These are phyloP conservation scores for Melipona bicolor DNA, from an alignment of 2,888 invertebrate genomes.

Conservation along the genomic window DNA sequence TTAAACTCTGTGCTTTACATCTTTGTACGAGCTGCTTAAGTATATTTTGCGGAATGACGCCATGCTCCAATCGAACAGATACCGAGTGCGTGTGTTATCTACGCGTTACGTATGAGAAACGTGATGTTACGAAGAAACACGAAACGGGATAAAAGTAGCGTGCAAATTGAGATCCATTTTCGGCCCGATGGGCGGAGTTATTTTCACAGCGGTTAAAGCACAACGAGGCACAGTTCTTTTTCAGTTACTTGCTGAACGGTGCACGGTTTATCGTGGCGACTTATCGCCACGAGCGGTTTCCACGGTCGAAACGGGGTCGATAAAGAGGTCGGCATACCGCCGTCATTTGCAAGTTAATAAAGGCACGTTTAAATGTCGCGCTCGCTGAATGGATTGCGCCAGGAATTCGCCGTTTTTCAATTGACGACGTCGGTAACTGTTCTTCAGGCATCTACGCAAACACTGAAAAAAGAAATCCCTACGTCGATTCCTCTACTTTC, in stretches of 20 bases:
- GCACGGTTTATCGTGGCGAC: conserved; percentile 51
- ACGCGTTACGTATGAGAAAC: background rate
- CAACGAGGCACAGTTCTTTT: background rate
- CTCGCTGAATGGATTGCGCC: background rate
- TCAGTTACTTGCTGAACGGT: conserved; percentile 23
- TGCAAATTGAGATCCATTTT: background rate
- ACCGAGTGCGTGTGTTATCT: background rate
- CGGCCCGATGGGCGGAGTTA: conserved; percentile 8
- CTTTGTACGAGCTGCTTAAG: background rate
- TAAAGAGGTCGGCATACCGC: conserved; percentile 43
- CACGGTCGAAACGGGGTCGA: conserved; percentile 55
- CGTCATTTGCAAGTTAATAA: conserved; percentile 61
- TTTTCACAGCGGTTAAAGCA: conserved; percentile 11
- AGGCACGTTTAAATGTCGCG: conserved; percentile 41
- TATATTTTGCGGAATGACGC: too few relatives aligned
- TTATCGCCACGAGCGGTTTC: conserved; percentile 59
- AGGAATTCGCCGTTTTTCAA: conserved; percentile 5
- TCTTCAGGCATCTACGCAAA: background rate
- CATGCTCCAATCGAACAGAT: background rate
- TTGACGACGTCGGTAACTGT: background rate
- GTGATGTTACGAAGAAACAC: background rate
- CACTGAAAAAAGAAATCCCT: background rate
- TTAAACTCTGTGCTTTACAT: background rate
- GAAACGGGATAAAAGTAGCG: background rate
- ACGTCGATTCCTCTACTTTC: too few relatives aligned